Evolutionary conservation across 1,140 invertebrate species (phyloP).

Genomic region (Halesus radiatus): DNA sequence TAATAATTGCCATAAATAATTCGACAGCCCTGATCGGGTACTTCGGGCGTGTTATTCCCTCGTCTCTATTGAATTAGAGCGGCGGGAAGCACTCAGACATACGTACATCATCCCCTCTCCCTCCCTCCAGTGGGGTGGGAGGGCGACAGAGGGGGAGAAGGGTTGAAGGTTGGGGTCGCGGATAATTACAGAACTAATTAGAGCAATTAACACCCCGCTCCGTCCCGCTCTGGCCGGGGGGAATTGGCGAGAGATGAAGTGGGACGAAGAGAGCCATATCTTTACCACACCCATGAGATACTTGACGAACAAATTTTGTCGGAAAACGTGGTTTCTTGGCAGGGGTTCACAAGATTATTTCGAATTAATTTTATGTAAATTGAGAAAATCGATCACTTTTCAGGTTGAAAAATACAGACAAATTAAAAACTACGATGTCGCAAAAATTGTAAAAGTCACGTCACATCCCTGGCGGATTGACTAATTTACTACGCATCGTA

Average conservation of each 20-base stretch:
- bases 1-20: no score
- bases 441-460: no score
- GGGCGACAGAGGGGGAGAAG: constrained; percentile 9
- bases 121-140: neutral
- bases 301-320: constrained; percentile 31
- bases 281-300: constrained; percentile 34
- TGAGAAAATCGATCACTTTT: neutral
- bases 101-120: constrained; percentile 6
- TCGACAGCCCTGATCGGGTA: neutral
- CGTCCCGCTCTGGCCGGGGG: neutral
- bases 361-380: neutral
- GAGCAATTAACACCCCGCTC: constrained; percentile 56
- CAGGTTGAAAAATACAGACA: no score
- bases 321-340: constrained; percentile 21
- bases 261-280: constrained; percentile 24
- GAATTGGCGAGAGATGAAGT: neutral
- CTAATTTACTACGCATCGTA: no score
- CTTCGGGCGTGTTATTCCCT: constrained; percentile 16
- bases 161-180: constrained; percentile 38
- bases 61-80: constrained; percentile 42
- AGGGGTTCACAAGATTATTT: neutral
- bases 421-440: no score
- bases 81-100: constrained; percentile 28
- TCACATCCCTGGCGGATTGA: no score
- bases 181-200: constrained; percentile 58